These are phyloP conservation scores for Galeopterus variegatus DNA, from an alignment of 2,113 vertebrate genomes.

Conservation along the genomic window DNA sequence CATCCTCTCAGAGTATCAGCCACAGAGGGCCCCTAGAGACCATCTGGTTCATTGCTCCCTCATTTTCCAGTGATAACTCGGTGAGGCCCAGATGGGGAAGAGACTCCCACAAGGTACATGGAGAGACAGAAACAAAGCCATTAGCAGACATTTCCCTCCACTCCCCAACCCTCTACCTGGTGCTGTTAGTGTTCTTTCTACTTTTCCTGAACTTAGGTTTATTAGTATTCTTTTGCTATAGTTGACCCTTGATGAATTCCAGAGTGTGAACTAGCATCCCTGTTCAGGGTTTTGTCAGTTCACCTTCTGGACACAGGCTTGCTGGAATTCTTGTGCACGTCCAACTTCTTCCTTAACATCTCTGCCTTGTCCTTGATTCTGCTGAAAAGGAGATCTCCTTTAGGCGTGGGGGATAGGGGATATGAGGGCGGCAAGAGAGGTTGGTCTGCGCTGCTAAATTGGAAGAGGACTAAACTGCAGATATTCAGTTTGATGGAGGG, in stretches of 20 bases:
- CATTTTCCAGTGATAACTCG: background rate
- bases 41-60: background rate
- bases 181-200: background rate
- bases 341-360: background rate
- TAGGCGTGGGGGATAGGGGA: background rate
- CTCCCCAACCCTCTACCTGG: background rate
- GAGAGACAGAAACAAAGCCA: background rate
- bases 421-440: background rate
- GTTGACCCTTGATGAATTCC: background rate
- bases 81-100: background rate
- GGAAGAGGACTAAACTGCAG: background rate
- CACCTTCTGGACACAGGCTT: no score
- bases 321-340: background rate
- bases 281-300: conserved; percentile 25
- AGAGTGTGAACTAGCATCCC: background rate
- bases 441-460: background rate
- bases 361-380: conserved; percentile 33
- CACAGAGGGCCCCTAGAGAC: background rate
- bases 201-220: conserved; percentile 12
- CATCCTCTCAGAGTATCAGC: background rate
- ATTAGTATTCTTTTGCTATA: background rate
- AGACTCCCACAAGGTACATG: background rate
- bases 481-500: background rate
- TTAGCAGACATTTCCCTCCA: background rate
- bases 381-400: conserved; percentile 35